These are phyloP conservation scores for Drosophila imparisetae DNA, from an alignment of 2,888 invertebrate species.

Conservation along the genomic window DNA sequence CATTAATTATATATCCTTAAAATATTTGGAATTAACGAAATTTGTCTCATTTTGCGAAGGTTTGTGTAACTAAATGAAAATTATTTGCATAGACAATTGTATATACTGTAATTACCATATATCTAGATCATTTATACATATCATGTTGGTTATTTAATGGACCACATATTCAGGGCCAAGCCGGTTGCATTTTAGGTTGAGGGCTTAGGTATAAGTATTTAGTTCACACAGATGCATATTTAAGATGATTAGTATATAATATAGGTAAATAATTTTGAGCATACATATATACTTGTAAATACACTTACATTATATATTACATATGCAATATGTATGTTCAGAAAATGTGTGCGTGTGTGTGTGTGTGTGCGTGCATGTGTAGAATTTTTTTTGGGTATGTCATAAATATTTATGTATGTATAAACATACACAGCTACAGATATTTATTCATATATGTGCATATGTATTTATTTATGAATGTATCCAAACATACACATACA, in stretches of 20 bases:
- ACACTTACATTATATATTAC: background rate
- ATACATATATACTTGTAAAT: background rate
- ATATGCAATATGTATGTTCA: background rate
- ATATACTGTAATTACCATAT: background rate
- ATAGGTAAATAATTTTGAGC: background rate
- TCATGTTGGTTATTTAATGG: slow-evolving; percentile 1
- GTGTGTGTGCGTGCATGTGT: slow-evolving; percentile 3
- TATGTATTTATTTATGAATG: slow-evolving; percentile 31
- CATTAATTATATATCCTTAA: background rate
- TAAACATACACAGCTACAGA: slow-evolving; percentile 33
- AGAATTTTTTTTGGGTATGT: slow-evolving; percentile 18
- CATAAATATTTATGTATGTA: slow-evolving; percentile 38
- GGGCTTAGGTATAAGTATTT: slow-evolving; percentile 8
- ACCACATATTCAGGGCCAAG: slow-evolving; percentile 9
- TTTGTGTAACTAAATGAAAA: background rate
- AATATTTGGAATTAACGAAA: background rate
- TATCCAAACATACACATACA: slow-evolving; percentile 26
- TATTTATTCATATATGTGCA: slow-evolving; percentile 17
- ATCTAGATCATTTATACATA: background rate
- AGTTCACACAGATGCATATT: slow-evolving; percentile 2
- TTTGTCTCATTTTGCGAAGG: background rate
- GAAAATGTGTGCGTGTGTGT: background rate
- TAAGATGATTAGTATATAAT: background rate
- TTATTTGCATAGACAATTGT: background rate
- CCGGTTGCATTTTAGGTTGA: slow-evolving; percentile 13